Base-by-base conservation (phyloP, 92 coral and sea anemone genomes). In the Muricea muricata region DNA sequence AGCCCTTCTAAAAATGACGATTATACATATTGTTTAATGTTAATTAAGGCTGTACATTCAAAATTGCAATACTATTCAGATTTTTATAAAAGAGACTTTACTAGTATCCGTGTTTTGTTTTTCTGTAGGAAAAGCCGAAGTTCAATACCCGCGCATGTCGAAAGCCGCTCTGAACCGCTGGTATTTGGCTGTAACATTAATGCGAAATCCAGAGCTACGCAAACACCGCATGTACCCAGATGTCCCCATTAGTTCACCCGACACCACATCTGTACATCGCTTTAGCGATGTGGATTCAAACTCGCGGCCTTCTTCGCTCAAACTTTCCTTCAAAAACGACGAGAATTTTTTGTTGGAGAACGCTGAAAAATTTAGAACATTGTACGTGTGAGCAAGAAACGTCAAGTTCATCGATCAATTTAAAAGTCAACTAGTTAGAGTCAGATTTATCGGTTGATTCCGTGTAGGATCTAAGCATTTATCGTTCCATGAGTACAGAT, bases 101-200 rank as follows among this genome's bases (percentile, higher is more conserved):
- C n/a, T 37, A 37, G 9, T 9, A 37, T 37, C 42, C 42, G 14
- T 42, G 14, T 48, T 48, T 48, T 48, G 1, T 48, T 48, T 48
- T 10, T 12, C 2, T 4, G 3, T 25, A 52, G 70, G 2, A 31
- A 18, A 65, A 7, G 17, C 57, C 7, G 35, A 71, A 3, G 55
- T 48, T 18, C 72, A 56, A 40, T 39, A 52, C 28, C 94, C 87
- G 41, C 93, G 94, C 46, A 13, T 88, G 24, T 88, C 97, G n/a
- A 58, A 78, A 25, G 77, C 42, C 35, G 97, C 91, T 4, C 40
- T 68, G 37, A 93, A 91, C 76, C 97, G 97, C 71, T 93, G 97
- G 97, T 78, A 83, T 65, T 73, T 93, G 7, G 93, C 97, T 1
- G 58, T 80, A 84, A 91, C 93, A 10, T 57, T 93, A 47, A 78